Percentiles rank a stretch among this genome's conserved stretches.
These are phyloP conservation scores for Galerucella calmariensis DNA, from an alignment of 2,888 invertebrate species.

Conservation along the genomic window DNA sequence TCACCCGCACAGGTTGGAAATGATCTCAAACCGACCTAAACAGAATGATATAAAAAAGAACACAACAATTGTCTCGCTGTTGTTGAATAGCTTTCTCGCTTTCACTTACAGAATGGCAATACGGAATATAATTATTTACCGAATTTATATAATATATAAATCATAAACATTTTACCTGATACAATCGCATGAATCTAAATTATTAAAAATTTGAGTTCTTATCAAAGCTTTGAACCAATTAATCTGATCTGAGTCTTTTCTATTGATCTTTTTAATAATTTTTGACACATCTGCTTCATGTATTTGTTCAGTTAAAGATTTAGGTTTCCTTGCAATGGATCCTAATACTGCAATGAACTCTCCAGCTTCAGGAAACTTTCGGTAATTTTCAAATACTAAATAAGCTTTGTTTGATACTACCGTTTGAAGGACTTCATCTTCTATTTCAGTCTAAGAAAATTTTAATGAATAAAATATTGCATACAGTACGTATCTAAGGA, in stretches of 20 bases:
- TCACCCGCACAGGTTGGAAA: too few relatives aligned
- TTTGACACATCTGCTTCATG: constrained; percentile 53
- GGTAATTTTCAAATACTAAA: constrained; percentile 55
- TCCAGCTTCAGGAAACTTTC: constrained; percentile 54
- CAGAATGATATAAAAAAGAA: too few relatives aligned
- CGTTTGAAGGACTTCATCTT: constrained; percentile 56
- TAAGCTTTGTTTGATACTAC: constrained; percentile 57
- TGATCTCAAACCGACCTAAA: too few relatives aligned
- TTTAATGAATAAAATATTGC: background rate
- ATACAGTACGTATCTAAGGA: too few relatives aligned
- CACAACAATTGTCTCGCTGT: too few relatives aligned
- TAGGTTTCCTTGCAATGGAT: constrained; percentile 59
- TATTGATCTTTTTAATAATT: constrained; percentile 57
- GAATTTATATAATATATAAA: too few relatives aligned
- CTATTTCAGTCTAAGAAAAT: constrained; percentile 51
- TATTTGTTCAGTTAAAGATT: constrained; percentile 57
- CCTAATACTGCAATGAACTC: constrained; percentile 55
- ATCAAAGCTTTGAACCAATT: constrained; percentile 60
- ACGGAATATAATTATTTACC: too few relatives aligned
- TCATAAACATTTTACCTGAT: constrained; percentile 34
- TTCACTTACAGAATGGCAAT: too few relatives aligned
- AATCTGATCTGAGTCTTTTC: constrained; percentile 55
- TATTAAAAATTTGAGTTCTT: constrained; percentile 54
- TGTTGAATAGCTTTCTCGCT: too few relatives aligned
- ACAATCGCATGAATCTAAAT: constrained; percentile 53